These are phyloP conservation scores for Sebastes goodei DNA, from an alignment of 2,797 vertebrate genomes.

Conservation along the genomic window DNA sequence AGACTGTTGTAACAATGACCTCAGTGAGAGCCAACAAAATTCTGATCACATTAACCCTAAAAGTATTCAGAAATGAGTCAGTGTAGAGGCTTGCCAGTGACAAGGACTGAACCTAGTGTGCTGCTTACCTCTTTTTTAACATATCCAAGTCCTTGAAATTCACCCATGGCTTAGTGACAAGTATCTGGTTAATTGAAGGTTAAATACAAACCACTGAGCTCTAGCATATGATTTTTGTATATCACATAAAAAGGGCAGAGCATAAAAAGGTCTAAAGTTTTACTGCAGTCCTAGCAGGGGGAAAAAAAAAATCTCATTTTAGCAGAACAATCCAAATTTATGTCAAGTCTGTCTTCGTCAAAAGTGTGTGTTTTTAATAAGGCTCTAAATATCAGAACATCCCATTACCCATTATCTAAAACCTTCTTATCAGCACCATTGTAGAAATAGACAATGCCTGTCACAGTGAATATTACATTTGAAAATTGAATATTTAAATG, in stretches of 20 bases:
- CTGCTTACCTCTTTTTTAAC: not conserved
- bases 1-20: conserved; percentile 16
- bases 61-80: conserved; percentile 7
- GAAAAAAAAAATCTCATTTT: not conserved
- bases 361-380: conserved; percentile 65
- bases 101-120: conserved; percentile 18
- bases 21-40: conserved; percentile 9
- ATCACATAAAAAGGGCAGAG: conserved; percentile 22
- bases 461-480: conserved; percentile 72
- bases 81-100: conserved; percentile 25
- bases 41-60: conserved; percentile 10
- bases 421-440: conserved; percentile 72
- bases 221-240: conserved; percentile 24
- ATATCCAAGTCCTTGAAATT: conserved; percentile 33
- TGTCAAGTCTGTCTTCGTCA: conserved; percentile 22
- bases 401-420: conserved; percentile 70
- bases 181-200: conserved; percentile 48
- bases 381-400: conserved; percentile 74
- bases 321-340: conserved; percentile 22
- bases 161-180: conserved; percentile 8
- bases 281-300: not conserved
- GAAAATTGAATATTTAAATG: conserved; percentile 76
- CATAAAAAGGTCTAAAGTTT: conserved; percentile 21
- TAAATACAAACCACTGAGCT: conserved; percentile 41
- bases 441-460: conserved; percentile 72